Evolutionary conservation across 2,888 invertebrate genomes (phyloP).

Genomic region (Spatulosminthurus flaviceps): DNA sequence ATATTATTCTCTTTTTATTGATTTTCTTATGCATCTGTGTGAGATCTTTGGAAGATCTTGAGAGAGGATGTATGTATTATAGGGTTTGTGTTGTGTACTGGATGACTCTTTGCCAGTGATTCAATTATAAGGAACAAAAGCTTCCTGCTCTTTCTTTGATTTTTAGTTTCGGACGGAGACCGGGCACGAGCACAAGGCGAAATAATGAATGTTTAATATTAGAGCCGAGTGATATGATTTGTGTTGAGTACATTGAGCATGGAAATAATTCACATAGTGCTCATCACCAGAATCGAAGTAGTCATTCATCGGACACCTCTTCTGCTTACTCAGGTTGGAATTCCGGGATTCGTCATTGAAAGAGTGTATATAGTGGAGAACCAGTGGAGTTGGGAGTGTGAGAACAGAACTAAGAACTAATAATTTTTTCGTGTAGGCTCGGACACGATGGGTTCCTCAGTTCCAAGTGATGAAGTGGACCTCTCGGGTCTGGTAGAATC

Average conservation of each 20-base stretch:
- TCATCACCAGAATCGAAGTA: slow-evolving; percentile 43
- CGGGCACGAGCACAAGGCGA: slow-evolving; percentile 76
- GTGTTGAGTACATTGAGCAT: slow-evolving; percentile 59
- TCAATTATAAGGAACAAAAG: slow-evolving; percentile 32
- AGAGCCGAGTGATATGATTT: slow-evolving; percentile 86
- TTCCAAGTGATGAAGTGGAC: slow-evolving; percentile 80
- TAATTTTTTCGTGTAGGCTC: slow-evolving; percentile 49
- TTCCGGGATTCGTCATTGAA: neutral
- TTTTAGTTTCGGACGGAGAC: slow-evolving; percentile 81
- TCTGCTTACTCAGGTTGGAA: slow-evolving; percentile 87
- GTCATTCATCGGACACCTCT: slow-evolving; percentile 86
- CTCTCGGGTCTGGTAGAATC: slow-evolving; percentile 94
- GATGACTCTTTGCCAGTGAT: slow-evolving; percentile 9
- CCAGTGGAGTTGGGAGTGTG: too few relatives aligned
- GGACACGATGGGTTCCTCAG: slow-evolving; percentile 58
- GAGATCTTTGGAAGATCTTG: slow-evolving; percentile 28
- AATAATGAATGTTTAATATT: slow-evolving; percentile 85
- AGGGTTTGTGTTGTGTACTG: neutral
- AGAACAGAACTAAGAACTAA: neutral
- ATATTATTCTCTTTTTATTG: slow-evolving; percentile 36
- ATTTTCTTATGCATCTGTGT: slow-evolving; percentile 24
- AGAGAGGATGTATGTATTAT: neutral
- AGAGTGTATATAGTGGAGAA: neutral
- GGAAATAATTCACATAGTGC: slow-evolving; percentile 43
- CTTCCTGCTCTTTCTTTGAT: slow-evolving; percentile 19